Conservation (phyloP, 2,888 invertebrate species). For the Sarcophaga rosellei region DNA sequence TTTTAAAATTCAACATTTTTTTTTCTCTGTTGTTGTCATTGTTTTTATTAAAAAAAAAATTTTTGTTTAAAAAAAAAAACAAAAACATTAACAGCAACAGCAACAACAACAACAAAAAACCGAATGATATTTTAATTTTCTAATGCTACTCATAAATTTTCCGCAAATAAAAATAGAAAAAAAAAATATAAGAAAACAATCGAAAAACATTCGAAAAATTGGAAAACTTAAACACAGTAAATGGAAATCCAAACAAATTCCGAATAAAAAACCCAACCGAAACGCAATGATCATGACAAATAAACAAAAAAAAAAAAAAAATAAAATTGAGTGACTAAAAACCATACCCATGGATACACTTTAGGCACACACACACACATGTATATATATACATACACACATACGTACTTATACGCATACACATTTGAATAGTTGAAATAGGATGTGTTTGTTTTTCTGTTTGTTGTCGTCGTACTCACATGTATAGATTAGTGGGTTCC, state of each 20-base stretch:
- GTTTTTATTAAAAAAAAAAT: slow-evolving; percentile 21
- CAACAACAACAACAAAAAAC: slow-evolving; percentile 7
- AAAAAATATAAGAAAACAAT: background rate
- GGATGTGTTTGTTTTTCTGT: background rate
- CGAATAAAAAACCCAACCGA: slow-evolving; percentile 2
- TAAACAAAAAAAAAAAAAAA: background rate
- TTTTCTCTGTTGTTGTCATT: slow-evolving; percentile 32
- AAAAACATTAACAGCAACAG: background rate
- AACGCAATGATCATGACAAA: background rate
- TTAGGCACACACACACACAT: background rate
- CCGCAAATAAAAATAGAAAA: slow-evolving; percentile 3
- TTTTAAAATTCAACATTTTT: slow-evolving; percentile 40
- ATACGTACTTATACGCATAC: background rate
- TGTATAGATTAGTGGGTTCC: background rate
- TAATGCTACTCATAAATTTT: slow-evolving; percentile 63
- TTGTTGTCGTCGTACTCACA: background rate
- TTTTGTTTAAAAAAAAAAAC: background rate
- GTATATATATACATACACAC: background rate
- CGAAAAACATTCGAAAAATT: background rate
- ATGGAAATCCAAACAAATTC: slow-evolving; percentile 27
- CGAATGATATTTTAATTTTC: slow-evolving; percentile 50
- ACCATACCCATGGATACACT: background rate
- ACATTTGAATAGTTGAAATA: background rate
- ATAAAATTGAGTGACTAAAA: slow-evolving; percentile 17
- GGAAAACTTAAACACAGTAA: slow-evolving; percentile 30